Base-by-base conservation (phyloP, 2,113 vertebrate species). In the Aspidoscelis tigris region DNA sequence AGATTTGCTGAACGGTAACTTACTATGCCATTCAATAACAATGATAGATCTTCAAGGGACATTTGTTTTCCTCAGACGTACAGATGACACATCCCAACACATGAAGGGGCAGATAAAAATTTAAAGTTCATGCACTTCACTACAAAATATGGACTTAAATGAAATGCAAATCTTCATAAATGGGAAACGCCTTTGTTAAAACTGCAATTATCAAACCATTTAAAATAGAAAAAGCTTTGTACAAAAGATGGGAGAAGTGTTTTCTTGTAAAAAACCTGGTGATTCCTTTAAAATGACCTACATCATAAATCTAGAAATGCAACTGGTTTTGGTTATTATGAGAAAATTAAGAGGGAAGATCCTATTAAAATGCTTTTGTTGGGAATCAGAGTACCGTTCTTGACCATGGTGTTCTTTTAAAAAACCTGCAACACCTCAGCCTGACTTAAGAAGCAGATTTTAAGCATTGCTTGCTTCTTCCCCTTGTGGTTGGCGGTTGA, bases 191-290 rank as follows among this genome's bases (percentile, higher is more conserved):
- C 75, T 91, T 92, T 92, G 90, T 93, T 89, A 92, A 95, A 95
- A 69, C 88, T 88, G 92, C 93, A 95, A 91, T 91, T 89, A 95
- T 84, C 81, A 82, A 41, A 83, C 85, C 93, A 86, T 88, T 96
- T 94, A 94, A 92, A 3, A 95, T 96, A 95, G 61, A 95, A 96
- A 61, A 96, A 93, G 91, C 87, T 86, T 94, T 89, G 88, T 90
- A 93, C 83, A 95, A 95, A 96, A 92, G 92, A 82, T 26, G 8
- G 69, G 64, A 47, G 85, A 82, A 78, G 11, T 20, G n/a, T 89
- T 87, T 88, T 65, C 0, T 76, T 16, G 44, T 73, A 77, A 85
- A 85, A 88, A 90, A 86, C 87, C 83, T 33, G 58, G 87, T 89
- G 33, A 84, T 83, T 91, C 91, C 70, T 82, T 95, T 92, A 92